Conservation (phyloP, 2,797 vertebrate species). For the Tympanoctomys barrerae region DNA sequence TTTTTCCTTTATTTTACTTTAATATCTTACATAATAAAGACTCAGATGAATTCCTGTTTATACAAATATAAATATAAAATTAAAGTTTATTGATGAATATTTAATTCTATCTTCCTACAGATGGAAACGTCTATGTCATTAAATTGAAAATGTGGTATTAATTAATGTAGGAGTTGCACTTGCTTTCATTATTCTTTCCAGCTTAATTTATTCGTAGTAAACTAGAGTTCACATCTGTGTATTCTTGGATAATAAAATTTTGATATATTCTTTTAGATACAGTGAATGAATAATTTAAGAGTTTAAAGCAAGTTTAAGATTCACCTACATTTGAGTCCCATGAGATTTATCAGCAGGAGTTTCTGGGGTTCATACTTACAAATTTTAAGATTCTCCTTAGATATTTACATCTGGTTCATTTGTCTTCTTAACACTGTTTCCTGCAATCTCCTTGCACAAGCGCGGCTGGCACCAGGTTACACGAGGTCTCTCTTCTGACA, state of each 20-base stretch:
- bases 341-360: not conserved
- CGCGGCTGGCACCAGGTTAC: not conserved
- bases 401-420: not conserved
- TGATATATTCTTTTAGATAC: not conserved
- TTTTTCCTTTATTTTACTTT: conserved; percentile 2
- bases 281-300: not conserved
- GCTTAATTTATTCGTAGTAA: not conserved
- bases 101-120: not conserved
- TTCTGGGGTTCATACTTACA: not conserved
- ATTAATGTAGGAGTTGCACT: not conserved
- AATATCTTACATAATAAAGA: not conserved
- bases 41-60: not conserved
- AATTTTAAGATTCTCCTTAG: not conserved
- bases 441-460: not conserved
- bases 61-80: not conserved
- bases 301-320: not conserved
- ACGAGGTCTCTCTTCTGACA: not conserved
- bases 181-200: not conserved
- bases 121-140: not conserved
- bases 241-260: not conserved
- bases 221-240: not conserved
- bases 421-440: not conserved
- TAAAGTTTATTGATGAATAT: not conserved
- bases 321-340: not conserved
- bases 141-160: not conserved